Conservation (phyloP, 2,113 vertebrate genomes). For the Mesitornis unicolor region DNA sequence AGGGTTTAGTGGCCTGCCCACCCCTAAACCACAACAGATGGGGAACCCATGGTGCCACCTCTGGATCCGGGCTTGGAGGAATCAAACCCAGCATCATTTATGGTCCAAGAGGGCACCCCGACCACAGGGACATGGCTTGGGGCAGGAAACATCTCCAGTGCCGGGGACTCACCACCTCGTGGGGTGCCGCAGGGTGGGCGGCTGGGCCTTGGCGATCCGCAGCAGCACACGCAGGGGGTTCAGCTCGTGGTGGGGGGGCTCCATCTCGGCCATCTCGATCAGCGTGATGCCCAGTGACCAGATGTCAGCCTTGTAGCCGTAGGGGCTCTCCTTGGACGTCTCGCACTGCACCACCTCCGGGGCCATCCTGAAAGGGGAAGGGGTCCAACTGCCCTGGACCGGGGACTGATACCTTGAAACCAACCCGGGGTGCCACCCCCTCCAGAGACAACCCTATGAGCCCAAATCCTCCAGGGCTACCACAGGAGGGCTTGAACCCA, state of each 20-base stretch:
- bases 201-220: slow-evolving; percentile 70
- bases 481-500: neutral
- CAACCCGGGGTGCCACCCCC: neutral
- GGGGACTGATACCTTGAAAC: neutral
- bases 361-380: slow-evolving; percentile 64
- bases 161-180: slow-evolving; percentile 51
- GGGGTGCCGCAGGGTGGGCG: slow-evolving; percentile 62
- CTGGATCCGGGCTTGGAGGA: neutral
- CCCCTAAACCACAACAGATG: no score
- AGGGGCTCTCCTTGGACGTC: slow-evolving; percentile 72
- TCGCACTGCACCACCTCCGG: slow-evolving; percentile 77
- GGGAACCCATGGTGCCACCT: neutral
- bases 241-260: slow-evolving; percentile 75
- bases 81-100: neutral
- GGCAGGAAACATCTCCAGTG: neutral
- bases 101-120: neutral
- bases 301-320: slow-evolving; percentile 71
- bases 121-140: rapidly evolving
- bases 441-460: neutral
- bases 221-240: slow-evolving; percentile 76
- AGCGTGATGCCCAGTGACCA: slow-evolving; percentile 79
- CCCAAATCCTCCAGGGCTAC: neutral
- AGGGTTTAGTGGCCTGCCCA: no score
- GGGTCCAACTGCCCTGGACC: neutral
- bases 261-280: slow-evolving; percentile 75